Evolutionary conservation across 2,888 invertebrate genomes (phyloP), one percentile per base, ranked within the genome.

Genomic region (Aquatica leii): DNA sequence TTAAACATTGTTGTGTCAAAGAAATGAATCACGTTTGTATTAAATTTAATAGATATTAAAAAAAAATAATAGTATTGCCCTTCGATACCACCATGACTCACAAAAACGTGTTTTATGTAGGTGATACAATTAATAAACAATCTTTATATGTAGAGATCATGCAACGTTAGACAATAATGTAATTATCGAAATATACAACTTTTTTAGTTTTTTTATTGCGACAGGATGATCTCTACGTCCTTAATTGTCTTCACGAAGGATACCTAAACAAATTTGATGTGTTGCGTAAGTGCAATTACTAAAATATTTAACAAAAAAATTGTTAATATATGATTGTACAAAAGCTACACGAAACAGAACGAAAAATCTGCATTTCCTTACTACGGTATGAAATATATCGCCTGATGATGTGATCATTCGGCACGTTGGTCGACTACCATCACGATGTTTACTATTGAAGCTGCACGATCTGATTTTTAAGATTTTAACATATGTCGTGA

Each of bases 401-500:
- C 69, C 74, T 74, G 72, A 71, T 73, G 76, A 74, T 74, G 74
- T 73, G 73, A 75, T 75, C 75, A 73, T 70, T 66, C 69, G 59
- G 72, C 75, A 73, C 73, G 73, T 72, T 72, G 71, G 71, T 66
- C 68, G 70, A 72, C 74, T 76, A 75, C 75, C 69, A 76, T 76
- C 76, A 76, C 76, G 76, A 76, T 67, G 67, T 70, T 70, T 50
- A 57, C 59, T 71, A 70, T 62, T 71, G 75, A 76, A 73, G 73
- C 43, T 68, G 73, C 76, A 76, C 76, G 76, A 77, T 69, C 67
- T 58, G 51, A 69, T 73, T 76, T 76, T 77, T 77, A 71, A 66
- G 61, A 69, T 74, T 74, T 75, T 73, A 75, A 77, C 76, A 76
- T 75, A 76, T 77, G 76, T 77, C 76, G 76, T 77, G 76, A 73